Conservation (phyloP, 1,140 invertebrate species). For the Doryteuthis pealeii region DNA sequence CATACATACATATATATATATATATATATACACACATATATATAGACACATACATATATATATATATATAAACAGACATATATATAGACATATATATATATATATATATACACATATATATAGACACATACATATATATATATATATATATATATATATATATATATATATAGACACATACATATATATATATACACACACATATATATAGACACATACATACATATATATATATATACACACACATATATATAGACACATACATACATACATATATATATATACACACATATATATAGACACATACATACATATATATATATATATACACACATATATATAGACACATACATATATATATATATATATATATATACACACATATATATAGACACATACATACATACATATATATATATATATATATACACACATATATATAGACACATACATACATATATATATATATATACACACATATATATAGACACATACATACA, state of each 20-base stretch:
- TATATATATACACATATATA: neutral
- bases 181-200: neutral
- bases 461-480: neutral
- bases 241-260: neutral
- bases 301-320: constrained; percentile 3
- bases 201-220: neutral
- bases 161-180: neutral
- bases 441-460: neutral
- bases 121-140: neutral
- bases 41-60: neutral
- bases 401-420: neutral
- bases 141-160: neutral
- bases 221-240: constrained; percentile 3
- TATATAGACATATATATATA: neutral
- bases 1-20: neutral
- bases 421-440: neutral
- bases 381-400: neutral
- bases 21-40: neutral
- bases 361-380: neutral
- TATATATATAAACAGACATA: neutral
- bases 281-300: neutral
- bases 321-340: neutral
- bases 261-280: neutral
- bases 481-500: too few species aligned
- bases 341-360: neutral